phyloP scores from a whole-genome alignment of 2,888 invertebrate species.

The Caradrina kadenii region DNA sequence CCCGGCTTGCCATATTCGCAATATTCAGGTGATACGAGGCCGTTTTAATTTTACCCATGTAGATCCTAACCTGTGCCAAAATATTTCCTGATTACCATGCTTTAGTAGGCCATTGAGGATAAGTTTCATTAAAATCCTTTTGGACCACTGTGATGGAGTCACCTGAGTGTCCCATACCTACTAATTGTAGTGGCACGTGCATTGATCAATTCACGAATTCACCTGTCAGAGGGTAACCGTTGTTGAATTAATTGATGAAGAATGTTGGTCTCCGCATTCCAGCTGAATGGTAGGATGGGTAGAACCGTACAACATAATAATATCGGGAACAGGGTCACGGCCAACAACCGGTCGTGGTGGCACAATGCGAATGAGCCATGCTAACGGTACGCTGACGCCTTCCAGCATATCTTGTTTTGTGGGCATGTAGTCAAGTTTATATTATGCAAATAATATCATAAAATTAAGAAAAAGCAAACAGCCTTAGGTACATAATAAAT shows the following conservation, averaged over 20 bases:
- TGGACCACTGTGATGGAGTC: too few species aligned
- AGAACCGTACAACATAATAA: constrained; percentile 75
- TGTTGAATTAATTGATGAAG: constrained; percentile 66
- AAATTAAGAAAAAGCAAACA: not conserved
- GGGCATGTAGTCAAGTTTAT: constrained; percentile 33
- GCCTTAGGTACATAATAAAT: not conserved
- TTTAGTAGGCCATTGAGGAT: not conserved
- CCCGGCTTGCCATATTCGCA: too few species aligned
- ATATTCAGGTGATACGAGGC: too few species aligned
- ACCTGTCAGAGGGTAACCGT: constrained; percentile 40
- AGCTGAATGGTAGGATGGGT: constrained; percentile 75
- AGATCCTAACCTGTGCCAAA: too few species aligned
- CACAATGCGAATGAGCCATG: constrained; percentile 78
- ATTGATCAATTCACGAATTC: constrained; percentile 45
- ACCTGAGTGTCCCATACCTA: not conserved
- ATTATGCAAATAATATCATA: constrained; percentile 36
- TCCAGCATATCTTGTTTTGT: constrained; percentile 63
- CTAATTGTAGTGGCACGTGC: constrained; percentile 43
- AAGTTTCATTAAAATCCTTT: not conserved
- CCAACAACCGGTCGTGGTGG: constrained; percentile 81
- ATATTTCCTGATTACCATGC: too few species aligned
- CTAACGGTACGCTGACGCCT: constrained; percentile 75
- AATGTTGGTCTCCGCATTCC: constrained; percentile 84
- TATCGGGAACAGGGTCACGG: constrained; percentile 88
- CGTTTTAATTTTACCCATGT: too few species aligned